phyloP scores from a whole-genome alignment of 2,797 vertebrate genomes.

The Myotis vivesi region DNA sequence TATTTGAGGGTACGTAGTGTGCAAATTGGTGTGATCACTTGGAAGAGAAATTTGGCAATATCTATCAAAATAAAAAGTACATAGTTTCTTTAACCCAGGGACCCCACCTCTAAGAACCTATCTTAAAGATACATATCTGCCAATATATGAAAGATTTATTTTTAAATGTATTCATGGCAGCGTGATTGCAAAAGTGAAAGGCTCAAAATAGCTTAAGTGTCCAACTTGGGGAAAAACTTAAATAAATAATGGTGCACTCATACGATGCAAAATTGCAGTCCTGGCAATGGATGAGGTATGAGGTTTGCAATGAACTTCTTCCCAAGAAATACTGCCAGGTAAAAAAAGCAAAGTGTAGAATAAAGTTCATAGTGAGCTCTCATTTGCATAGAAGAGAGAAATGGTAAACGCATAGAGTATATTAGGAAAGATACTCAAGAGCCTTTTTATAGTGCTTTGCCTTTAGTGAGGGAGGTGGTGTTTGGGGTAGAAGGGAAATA shows the following conservation, averaged over 20 bases:
- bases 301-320: neutral
- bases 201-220: neutral
- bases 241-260: neutral
- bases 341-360: neutral
- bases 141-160: neutral
- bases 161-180: neutral
- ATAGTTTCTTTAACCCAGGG: neutral
- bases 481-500: neutral
- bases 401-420: neutral
- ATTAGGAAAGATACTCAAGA: neutral
- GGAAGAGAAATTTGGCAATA: slow-evolving; percentile 28
- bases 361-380: neutral
- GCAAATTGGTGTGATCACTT: neutral
- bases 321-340: neutral
- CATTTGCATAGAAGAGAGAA: neutral
- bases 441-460: neutral
- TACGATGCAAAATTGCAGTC: neutral
- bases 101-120: neutral
- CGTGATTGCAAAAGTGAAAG: neutral
- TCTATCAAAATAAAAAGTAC: slow-evolving; percentile 9
- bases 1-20: neutral
- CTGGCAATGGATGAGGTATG: neutral
- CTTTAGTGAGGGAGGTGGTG: neutral
- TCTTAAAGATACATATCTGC: neutral
- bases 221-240: neutral